phyloP scores from a whole-genome alignment of 64 coral and sea anemone genomes.

The Hydrozoanthus tunicans region DNA sequence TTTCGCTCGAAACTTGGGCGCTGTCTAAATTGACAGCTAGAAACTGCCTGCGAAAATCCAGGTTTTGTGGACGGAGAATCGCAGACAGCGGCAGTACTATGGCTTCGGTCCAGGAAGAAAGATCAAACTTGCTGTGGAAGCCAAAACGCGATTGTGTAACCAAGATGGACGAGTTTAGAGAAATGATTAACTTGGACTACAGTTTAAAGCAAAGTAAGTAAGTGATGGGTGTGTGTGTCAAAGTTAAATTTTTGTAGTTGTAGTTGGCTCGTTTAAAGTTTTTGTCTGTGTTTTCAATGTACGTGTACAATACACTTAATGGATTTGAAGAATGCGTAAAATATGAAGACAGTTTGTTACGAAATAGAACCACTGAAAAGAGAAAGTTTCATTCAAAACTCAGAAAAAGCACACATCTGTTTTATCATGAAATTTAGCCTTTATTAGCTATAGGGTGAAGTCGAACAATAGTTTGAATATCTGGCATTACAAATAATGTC shows the following conservation, averaged over 20 bases:
- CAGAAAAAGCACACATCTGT: no score
- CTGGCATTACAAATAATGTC: no score
- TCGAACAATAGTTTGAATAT: no score
- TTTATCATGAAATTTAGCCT: no score
- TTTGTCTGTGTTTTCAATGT: neutral
- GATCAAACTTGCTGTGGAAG: slow-evolving; percentile 72
- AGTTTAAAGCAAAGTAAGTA: slow-evolving; percentile 74
- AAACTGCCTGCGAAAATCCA: neutral
- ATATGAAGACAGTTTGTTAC: no score
- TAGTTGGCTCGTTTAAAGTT: neutral
- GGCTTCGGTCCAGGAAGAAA: slow-evolving; percentile 77
- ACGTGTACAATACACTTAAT: no score
- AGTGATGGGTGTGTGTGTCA: neutral
- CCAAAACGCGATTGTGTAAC: slow-evolving; percentile 53
- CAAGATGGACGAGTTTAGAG: slow-evolving; percentile 86
- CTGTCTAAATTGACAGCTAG: neutral
- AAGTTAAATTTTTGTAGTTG: neutral
- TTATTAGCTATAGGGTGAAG: no score
- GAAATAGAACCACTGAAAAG: no score
- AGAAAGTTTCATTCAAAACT: no score
- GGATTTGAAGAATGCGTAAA: no score
- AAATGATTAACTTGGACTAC: slow-evolving; percentile 66
- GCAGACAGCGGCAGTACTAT: slow-evolving; percentile 4
- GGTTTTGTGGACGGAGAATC: neutral
- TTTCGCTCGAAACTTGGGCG: neutral